Base-by-base conservation (phyloP, 2,888 invertebrate genomes). In the Ophioninae sp. region DNA sequence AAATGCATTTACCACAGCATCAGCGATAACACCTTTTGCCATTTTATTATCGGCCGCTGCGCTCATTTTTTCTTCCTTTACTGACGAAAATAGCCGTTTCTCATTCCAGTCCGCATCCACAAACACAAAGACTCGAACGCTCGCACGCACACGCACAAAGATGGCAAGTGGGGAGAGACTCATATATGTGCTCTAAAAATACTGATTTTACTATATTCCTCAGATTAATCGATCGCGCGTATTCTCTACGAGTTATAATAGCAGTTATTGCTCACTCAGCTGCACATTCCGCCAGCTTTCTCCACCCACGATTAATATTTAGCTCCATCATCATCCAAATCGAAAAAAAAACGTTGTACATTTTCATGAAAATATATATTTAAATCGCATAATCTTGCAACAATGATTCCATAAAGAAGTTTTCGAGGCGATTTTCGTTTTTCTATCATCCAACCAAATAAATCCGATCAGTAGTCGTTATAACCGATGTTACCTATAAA, bases 181-280 rank as follows among this genome's bases (percentile, higher is more conserved):
- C 75, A 21, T 56, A 39, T 57, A 21, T 50, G 57, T n/a, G 70
- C 67, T 79, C 81, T 81, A 79, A 84, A 81, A 81, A 84, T 84
- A 81, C 56, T 41, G 72, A 75, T 81, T 59, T 69, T 21, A 72
- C 81, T 79, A 73, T 81, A 79, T 84, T 68, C 61, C 67, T 23
- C 44, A 7, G 76, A 30, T 68, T 39, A 70, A 84, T 84, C 75
- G 74, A 84, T 84, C 84, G 81, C 13, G 7, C 20, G 64, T 39
- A 44, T 44, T 73, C 79, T 79, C 73, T 57, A 41, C 67, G 61
- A 56, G 69, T 41, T 50, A 75, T 75, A 70, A 81, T 74, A 41
- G 81, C 64, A 76, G 67, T 79, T 84, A 79, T 81, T 81, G 84
- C 72, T 20, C 84, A 76, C 68, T 84, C 76, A 69, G 76, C 81